These are phyloP conservation scores for Actias luna DNA, from an alignment of 2,888 invertebrate genomes.

Conservation along the genomic window DNA sequence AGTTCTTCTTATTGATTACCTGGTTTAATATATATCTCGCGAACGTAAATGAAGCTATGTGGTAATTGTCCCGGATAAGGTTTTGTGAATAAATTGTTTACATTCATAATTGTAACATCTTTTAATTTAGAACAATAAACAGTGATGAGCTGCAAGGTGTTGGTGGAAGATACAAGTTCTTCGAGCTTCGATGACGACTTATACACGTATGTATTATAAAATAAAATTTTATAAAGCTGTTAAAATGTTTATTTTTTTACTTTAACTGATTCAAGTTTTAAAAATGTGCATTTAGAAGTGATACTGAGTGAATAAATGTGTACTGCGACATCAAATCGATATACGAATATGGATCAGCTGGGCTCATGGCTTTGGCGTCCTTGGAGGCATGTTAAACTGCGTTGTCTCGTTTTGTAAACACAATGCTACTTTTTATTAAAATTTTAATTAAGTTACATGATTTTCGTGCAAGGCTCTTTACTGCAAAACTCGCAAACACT, in stretches of 20 bases:
- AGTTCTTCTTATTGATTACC: not conserved
- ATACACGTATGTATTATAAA: conserved; percentile 58
- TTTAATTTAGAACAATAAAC: conserved; percentile 14
- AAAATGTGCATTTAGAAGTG: not conserved
- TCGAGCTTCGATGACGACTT: conserved; percentile 59
- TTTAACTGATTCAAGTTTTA: not conserved
- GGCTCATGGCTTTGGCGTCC: conserved; percentile 1
- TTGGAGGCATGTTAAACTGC: not conserved
- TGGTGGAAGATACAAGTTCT: conserved; percentile 61
- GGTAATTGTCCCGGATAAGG: not conserved
- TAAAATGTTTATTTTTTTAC: conserved; percentile 10
- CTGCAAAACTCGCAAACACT: not conserved
- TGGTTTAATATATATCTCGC: not conserved
- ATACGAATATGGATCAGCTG: conserved; percentile 2
- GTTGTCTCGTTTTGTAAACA: not conserved
- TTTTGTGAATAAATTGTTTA: not conserved
- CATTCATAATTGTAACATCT: not conserved
- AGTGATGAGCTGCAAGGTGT: conserved; percentile 57
- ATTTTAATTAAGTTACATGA: not conserved
- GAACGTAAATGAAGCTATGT: not conserved
- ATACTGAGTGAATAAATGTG: not conserved
- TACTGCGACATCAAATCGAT: not conserved
- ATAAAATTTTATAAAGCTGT: not conserved
- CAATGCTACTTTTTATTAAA: not conserved
- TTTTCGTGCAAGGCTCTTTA: not conserved